Base-by-base conservation (phyloP, 2,113 vertebrate genomes). In the Scomber colias region DNA sequence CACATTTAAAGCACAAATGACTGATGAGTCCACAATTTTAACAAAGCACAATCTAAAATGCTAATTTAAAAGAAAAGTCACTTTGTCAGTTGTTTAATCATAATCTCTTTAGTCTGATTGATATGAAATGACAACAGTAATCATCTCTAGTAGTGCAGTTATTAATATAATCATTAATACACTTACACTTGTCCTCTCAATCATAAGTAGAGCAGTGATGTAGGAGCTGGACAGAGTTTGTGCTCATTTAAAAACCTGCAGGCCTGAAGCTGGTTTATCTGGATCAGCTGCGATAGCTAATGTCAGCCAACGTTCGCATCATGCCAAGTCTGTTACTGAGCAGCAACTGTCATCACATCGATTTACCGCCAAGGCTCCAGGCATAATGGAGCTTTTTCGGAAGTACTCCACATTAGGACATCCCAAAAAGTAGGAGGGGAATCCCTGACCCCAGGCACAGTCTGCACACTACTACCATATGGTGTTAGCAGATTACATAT, bases 271-370 rank as follows among this genome's bases (percentile, higher is more conserved):
- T 61, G 64, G 2, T 64, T 31, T 59, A 44, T 54, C 27, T 77
- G 57, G 56, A 74, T 75, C 76, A 71, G 71, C 59, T 54, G 59
- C 21, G 45, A 16, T 12, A 69, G 49, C 48, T 54, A 48, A 54
- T 48, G 24, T 45, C 10, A 17, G 55, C 79, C 71, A 79, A 76
- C 54, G 61, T 13, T 16, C 44, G 35, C 19, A 54, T 30, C 0
- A 16, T 30, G 59, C 75, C 79, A 79, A 50, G 55, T 54, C 35
- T 75, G 54, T 71, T 54, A 62, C 59, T 15, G 56, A 50, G 56
- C 66, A 64, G 21, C 53, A 62, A 62, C 40, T 71, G 55, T 68
- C 45, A 74, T 59, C 55, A 49, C 51, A 61, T 27, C 14, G 49
- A 70, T 69, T 64, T 59, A 55, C 55, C 0, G 53, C 76, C 85